Percentiles rank a stretch among this genome's conserved stretches.
phyloP scores from a whole-genome alignment of 2,113 vertebrate species.

The Solea solea region DNA sequence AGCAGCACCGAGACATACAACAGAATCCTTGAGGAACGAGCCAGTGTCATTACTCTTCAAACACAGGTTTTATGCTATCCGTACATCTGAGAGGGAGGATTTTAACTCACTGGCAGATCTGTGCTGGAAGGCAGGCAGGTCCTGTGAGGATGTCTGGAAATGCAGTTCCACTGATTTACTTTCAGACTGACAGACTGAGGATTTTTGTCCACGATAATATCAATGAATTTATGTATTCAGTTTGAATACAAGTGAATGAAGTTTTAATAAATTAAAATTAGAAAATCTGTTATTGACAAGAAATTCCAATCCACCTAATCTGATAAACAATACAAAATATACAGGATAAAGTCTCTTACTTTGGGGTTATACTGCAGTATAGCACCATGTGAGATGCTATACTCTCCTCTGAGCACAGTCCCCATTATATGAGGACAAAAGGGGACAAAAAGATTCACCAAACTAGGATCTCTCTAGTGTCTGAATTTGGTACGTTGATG shows the following conservation, averaged over 20 bases:
- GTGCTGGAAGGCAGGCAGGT: slow-evolving; percentile 19
- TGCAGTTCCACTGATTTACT: slow-evolving; percentile 6
- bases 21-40: slow-evolving; percentile 38
- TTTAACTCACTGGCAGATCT: slow-evolving; percentile 29
- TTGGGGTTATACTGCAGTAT: neutral
- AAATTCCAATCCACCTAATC: neutral
- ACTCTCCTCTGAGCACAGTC: slow-evolving; percentile 47
- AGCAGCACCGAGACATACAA: slow-evolving; percentile 24
- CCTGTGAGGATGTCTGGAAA: slow-evolving; percentile 15
- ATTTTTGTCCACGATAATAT: neutral
- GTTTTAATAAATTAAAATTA: neutral
- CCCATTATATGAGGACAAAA: slow-evolving; percentile 53
- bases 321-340: neutral
- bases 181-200: neutral
- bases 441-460: slow-evolving; percentile 21
- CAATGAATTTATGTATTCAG: neutral
- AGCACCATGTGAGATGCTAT: neutral
- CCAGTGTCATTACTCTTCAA: slow-evolving; percentile 36
- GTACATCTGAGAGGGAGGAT: slow-evolving; percentile 35
- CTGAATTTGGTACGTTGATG: slow-evolving; percentile 53
- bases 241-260: neutral
- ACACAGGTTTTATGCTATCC: slow-evolving; percentile 47
- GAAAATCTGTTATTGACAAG: neutral
- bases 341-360: slow-evolving; percentile 29
- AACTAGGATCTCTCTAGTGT: slow-evolving; percentile 30